Conservation (phyloP, 2,113 vertebrate genomes). For the Pygoscelis antarcticus region DNA sequence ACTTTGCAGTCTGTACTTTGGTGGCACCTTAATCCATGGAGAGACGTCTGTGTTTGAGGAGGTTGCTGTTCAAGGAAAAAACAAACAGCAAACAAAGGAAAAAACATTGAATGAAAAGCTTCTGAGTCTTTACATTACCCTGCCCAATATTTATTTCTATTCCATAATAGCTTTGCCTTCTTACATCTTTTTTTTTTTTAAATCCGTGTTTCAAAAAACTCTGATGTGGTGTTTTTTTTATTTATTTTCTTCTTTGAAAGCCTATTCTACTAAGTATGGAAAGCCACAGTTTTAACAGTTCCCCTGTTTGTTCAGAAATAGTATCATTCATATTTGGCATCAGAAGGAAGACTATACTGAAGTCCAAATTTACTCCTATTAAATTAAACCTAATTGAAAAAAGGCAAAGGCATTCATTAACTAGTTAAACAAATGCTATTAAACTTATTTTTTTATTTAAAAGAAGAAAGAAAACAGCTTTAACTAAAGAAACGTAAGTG, state of each 20-base stretch:
- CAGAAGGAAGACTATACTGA: slow-evolving; percentile 27
- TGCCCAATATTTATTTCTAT: background rate
- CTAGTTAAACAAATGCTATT: slow-evolving; percentile 47
- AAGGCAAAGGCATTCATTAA: slow-evolving; percentile 31
- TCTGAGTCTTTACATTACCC: slow-evolving; percentile 3
- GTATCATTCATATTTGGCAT: slow-evolving; percentile 40
- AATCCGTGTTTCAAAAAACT: slow-evolving; percentile 10
- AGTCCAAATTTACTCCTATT: slow-evolving; percentile 54
- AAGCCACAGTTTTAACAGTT: slow-evolving; percentile 45
- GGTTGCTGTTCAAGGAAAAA: background rate
- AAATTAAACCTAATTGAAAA: slow-evolving; percentile 63
- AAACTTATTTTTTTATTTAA: slow-evolving; percentile 36
- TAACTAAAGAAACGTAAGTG: background rate
- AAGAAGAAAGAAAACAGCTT: slow-evolving; percentile 35
- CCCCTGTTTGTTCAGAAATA: slow-evolving; percentile 57
- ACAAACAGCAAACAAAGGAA: background rate
- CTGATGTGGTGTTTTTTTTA: background rate
- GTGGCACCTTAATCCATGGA: background rate
- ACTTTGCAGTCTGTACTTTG: background rate
- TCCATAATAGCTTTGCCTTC: slow-evolving; percentile 29
- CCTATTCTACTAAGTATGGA: slow-evolving; percentile 36
- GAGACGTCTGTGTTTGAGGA: background rate
- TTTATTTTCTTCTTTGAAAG: slow-evolving; percentile 50
- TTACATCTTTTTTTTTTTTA: background rate
- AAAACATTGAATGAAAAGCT: background rate